Evolutionary conservation across 2,888 invertebrate species (phyloP).

Genomic region (Drosophila macrospina): DNA sequence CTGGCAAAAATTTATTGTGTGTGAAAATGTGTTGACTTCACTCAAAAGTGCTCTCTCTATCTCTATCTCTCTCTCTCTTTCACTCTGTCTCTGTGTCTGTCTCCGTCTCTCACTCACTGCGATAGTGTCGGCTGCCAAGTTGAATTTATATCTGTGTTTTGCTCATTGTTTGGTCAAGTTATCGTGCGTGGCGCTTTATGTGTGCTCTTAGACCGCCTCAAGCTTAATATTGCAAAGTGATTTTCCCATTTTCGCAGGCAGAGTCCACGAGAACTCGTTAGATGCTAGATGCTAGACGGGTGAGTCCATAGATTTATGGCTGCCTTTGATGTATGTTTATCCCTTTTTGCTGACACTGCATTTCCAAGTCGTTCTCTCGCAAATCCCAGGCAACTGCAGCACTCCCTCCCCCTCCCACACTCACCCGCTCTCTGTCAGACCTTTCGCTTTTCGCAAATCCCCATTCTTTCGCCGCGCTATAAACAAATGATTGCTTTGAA

Average conservation of each 20-base stretch:
- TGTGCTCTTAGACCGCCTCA: conserved; percentile 38
- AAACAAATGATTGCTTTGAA: conserved; percentile 58
- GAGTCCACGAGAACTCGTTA: conserved; percentile 21
- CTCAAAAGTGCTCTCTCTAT: conserved; percentile 65
- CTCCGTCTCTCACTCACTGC: no score
- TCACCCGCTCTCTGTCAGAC: conserved; percentile 24
- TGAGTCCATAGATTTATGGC: conserved; percentile 66
- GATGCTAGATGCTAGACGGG: conserved; percentile 4
- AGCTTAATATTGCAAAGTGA: conserved; percentile 59
- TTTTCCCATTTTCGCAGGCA: conserved; percentile 61
- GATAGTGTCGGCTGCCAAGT: conserved; percentile 63
- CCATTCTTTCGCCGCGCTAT: conserved; percentile 29
- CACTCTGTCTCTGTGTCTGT: no score
- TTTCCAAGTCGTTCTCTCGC: conserved; percentile 16
- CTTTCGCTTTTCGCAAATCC: conserved; percentile 25
- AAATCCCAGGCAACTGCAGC: conserved; percentile 28
- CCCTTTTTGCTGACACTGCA: conserved; percentile 67
- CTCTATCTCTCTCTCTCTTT: no score
- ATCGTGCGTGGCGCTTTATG: conserved; percentile 72
- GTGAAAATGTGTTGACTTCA: conserved; percentile 81
- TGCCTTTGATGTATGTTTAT: conserved; percentile 67
- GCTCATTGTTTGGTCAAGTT: conserved; percentile 73
- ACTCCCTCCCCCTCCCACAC: conserved; percentile 10
- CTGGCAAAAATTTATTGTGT: conserved; percentile 79
- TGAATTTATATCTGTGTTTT: conserved; percentile 69